Evolutionary conservation across 2,888 invertebrate genomes (phyloP).

Genomic region (Macrosiphum euphorbiae): DNA sequence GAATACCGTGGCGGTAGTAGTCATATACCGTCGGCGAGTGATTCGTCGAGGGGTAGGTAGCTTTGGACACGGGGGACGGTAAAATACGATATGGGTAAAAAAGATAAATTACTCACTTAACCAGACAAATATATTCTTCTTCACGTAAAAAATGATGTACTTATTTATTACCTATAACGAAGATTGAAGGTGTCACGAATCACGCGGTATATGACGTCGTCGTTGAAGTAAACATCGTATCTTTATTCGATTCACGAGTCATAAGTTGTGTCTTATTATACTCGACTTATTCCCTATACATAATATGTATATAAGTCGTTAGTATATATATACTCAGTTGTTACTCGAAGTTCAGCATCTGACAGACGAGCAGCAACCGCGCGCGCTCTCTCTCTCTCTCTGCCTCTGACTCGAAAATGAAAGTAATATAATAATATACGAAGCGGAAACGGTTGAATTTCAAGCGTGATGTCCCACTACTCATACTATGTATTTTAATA

Average conservation of each 20-base stretch:
- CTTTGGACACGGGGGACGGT: not conserved
- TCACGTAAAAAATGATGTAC: not conserved
- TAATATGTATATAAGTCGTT: not conserved
- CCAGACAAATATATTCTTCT: no score
- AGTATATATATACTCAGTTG: no score
- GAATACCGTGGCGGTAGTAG: not conserved
- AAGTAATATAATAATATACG: not conserved
- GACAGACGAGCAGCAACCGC: not conserved
- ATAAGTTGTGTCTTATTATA: not conserved
- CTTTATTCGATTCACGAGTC: not conserved
- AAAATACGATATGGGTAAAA: not conserved
- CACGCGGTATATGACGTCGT: not conserved
- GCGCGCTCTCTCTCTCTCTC: not conserved
- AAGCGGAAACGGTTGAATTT: not conserved
- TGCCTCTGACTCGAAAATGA: not conserved
- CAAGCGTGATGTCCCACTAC: not conserved
- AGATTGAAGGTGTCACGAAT: slow-evolving; percentile 9
- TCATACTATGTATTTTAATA: not conserved
- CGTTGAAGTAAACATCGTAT: not conserved
- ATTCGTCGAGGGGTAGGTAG: not conserved
- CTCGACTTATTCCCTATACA: not conserved
- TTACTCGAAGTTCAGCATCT: not conserved
- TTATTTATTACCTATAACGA: not conserved
- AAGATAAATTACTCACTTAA: not conserved
- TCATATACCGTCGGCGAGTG: not conserved